Base-by-base conservation (phyloP, 2,113 vertebrate genomes). In the Oncorhynchus keta region DNA sequence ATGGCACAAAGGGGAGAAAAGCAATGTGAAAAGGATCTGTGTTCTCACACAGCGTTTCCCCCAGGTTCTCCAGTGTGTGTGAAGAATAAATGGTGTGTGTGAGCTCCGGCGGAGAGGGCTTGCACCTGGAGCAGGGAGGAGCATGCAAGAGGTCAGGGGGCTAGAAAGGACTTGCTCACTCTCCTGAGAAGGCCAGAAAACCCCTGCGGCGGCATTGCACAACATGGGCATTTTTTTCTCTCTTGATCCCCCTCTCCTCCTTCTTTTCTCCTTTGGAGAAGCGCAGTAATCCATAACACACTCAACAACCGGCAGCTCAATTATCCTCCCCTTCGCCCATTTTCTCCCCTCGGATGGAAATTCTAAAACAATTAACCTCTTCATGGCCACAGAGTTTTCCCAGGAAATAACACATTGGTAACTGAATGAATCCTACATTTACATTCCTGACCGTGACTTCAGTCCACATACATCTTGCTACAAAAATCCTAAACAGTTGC, bases 101-200 rank as follows among this genome's bases (percentile, higher is more conserved):
- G 39, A 62, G 76, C 62, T 80, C 79, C 81, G 78, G 80, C 72
- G 81, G 74, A 83, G 83, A 94, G 90, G 86, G 89, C 87, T 87
- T 95, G 95, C 95, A 96, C 95, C 95, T 97, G 95, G 95, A 93
- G 90, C 81, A 90, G 88, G 89, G 91, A 92, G 92, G 91, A 92
- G 87, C 89, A 90, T 84, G 70, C 51, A 39, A 45, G 9, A 69
- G 77, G 80, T 81, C 86, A 74, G 85, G 88, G 94, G 93, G 93
- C 93, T 92, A 92, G 94, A 92, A 94, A 85, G 93, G 94, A 92
- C 91, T 91, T 88, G 90, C 91, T 85, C 82, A 86, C 83, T 90
- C 85, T 92, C 79, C 91, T 89, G 92, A 93, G 92, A 93, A 91
- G 93, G 91, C 93, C 92, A 95, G 94, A 95, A 88, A 83, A 92